Evolutionary conservation across 2,113 vertebrate genomes (phyloP).

Genomic region (Balaeniceps rex): DNA sequence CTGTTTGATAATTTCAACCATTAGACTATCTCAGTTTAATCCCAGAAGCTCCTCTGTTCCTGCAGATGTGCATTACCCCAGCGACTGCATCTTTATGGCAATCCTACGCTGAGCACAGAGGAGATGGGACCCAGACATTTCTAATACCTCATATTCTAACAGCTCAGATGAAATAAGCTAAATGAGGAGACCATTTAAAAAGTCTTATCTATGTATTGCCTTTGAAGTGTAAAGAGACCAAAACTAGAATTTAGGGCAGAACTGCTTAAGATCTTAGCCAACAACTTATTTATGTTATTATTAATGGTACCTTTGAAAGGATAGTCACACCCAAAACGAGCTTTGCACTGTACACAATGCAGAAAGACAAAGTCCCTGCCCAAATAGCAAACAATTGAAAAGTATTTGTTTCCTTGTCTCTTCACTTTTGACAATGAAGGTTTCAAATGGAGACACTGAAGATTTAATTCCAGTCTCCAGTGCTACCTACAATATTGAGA

Average conservation of each 20-base stretch:
- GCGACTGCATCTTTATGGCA: rapidly evolving
- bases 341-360: not conserved
- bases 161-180: not conserved
- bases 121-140: not conserved
- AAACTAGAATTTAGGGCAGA: not conserved
- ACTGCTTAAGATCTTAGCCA: not conserved
- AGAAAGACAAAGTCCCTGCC: not conserved
- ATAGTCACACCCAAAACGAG: not conserved
- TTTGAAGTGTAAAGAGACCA: not conserved
- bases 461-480: not conserved
- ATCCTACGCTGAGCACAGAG: not conserved
- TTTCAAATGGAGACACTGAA: not conserved
- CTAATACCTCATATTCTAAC: not conserved
- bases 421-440: not conserved
- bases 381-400: not conserved
- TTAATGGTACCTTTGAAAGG: not conserved
- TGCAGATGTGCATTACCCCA: not conserved
- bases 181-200: not conserved
- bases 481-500: not conserved
- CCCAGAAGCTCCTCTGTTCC: not conserved
- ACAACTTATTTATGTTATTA: not conserved
- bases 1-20: not conserved
- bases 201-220: not conserved
- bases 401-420: not conserved
- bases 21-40: not conserved